Evolutionary conservation across 2,113 vertebrate species (phyloP), one percentile per base, ranked within the genome.

Genomic region (Leptosomus discolor): DNA sequence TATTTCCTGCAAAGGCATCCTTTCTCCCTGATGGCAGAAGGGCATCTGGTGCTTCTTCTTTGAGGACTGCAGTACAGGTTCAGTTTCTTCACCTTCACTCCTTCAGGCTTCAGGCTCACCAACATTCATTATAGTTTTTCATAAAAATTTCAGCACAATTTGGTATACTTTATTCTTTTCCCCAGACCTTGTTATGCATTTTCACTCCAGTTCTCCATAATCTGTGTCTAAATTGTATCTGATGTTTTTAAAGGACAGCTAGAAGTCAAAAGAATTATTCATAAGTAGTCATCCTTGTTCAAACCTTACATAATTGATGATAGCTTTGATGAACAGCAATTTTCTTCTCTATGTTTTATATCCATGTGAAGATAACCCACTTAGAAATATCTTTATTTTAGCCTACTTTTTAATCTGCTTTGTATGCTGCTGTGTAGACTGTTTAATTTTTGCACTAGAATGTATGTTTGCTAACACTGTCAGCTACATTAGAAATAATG

Each of bases 191-290:
- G 34, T 34, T 37, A 27, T 17, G 13, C 6, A 18, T 81, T 94
- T 91, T 85, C 15, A 71, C 53, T 82, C 61, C 45, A 43, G 27
- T 53, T 14, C 19, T 74, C 41, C n/a, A 13, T 43, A 61, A 57
- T 63, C 69, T 88, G 37, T 58, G 78, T 81, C 57, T 65, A 76
- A 89, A 50, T 20, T 24, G 21, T 60, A 64, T 70, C 70, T 88
- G 56, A n/a, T 11, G 8, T 20, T 82, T 83, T 58, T 51, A 80
- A 88, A 92, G 61, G 41, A 80, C 12, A 88, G 27, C 26, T 61
- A 56, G 34, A 67, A 75, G 76, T 51, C 71, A 89, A 74, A 95
- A 75, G 71, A 95, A 94, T 84, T 92, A 84, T 84, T 95, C 36
- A 39, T 53, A 87, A 87, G 27, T 15, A 75, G 12, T 69, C 15